Percentiles rank a stretch among this genome's conserved stretches.
Evolutionary conservation across 2,888 invertebrate species (phyloP).

Genomic region (Calameuta pallipes): DNA sequence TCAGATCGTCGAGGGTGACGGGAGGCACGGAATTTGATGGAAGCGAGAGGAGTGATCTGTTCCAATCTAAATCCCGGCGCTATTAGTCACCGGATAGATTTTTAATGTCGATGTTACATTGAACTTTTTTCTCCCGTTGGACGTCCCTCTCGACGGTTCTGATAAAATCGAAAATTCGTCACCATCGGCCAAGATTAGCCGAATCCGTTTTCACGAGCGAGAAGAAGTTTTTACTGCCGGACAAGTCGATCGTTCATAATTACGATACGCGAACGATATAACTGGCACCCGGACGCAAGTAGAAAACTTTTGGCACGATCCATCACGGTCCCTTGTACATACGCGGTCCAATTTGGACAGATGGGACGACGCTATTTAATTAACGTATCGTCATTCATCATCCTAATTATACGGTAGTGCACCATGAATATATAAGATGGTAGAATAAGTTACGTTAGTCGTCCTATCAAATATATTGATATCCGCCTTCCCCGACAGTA

Average conservation of each 20-base stretch:
- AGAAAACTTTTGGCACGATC: slow-evolving; percentile 37
- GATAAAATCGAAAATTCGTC: not conserved
- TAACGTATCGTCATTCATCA: slow-evolving; percentile 2
- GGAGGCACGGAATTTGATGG: slow-evolving; percentile 29
- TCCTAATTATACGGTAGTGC: not conserved
- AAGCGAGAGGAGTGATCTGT: not conserved
- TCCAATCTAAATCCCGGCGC: not conserved
- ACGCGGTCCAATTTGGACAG: not conserved
- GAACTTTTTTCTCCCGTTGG: not conserved
- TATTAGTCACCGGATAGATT: slow-evolving; percentile 2
- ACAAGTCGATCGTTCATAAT: slow-evolving; percentile 35
- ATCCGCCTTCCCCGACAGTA: not conserved
- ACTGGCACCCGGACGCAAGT: slow-evolving; percentile 10
- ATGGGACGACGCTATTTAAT: slow-evolving; percentile 4
- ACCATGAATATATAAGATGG: not conserved
- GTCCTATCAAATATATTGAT: not conserved
- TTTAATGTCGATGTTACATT: not conserved
- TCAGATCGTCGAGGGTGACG: slow-evolving; percentile 15
- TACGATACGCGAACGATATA: slow-evolving; percentile 22
- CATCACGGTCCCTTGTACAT: slow-evolving; percentile 30
- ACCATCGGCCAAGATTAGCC: not conserved
- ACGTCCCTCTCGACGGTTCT: not conserved
- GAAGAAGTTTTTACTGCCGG: not conserved
- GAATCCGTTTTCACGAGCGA: not conserved
- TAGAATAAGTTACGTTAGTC: not conserved